Evolutionary conservation across 2,797 vertebrate species (phyloP).

Genomic region (Oryzias dopingdopingensis): DNA sequence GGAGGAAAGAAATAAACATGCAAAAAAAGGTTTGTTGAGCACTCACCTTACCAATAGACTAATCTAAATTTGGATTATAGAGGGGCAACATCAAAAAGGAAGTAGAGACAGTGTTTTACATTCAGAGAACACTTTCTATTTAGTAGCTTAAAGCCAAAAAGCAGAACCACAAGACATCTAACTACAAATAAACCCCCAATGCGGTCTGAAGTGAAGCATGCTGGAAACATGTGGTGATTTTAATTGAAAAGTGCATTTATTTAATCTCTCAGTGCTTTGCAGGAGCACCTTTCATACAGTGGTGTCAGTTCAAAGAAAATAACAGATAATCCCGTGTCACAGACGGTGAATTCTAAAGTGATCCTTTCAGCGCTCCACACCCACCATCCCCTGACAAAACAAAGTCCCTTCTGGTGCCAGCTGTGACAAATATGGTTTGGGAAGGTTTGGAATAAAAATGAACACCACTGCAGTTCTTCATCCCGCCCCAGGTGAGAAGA

Average conservation of each 20-base stretch:
- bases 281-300: slow-evolving; percentile 48
- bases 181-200: slow-evolving; percentile 14
- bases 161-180: slow-evolving; percentile 2
- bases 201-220: slow-evolving; percentile 29
- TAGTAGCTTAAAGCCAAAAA: slow-evolving; percentile 22
- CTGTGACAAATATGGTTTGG: slow-evolving; percentile 69
- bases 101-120: slow-evolving; percentile 9
- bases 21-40: neutral
- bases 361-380: slow-evolving; percentile 49
- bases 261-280: slow-evolving; percentile 52
- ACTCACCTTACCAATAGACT: too few species aligned
- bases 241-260: slow-evolving; percentile 60
- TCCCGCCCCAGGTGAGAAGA: slow-evolving; percentile 63
- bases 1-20: slow-evolving; percentile 4
- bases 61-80: too few species aligned
- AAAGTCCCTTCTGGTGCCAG: slow-evolving; percentile 48
- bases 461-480: slow-evolving; percentile 49
- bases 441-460: slow-evolving; percentile 58
- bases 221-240: slow-evolving; percentile 37
- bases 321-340: slow-evolving; percentile 75
- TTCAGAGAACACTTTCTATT: slow-evolving; percentile 1
- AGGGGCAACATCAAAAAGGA: slow-evolving; percentile 1
- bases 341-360: slow-evolving; percentile 63
- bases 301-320: slow-evolving; percentile 60
- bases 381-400: slow-evolving; percentile 50